Base-by-base conservation (phyloP, 2,113 vertebrate species). In the Microtus richardsoni region DNA sequence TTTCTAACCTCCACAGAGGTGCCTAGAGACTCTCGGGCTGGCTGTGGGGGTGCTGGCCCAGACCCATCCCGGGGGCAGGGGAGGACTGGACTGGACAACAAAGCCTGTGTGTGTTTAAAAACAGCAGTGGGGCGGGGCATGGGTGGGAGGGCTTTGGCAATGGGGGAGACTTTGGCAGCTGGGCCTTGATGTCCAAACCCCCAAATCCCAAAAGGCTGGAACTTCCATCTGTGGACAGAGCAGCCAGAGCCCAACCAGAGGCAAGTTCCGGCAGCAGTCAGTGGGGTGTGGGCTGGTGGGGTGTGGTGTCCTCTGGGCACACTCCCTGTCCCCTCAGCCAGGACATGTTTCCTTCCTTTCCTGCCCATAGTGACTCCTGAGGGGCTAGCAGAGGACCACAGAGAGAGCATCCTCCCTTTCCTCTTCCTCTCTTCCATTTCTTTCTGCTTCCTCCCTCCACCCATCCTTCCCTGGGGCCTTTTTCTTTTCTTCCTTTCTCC, bases 291-390 rank as follows among this genome's bases (percentile, higher is more conserved):
- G 89, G 26, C 33, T 70, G 52, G 41, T 58, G 41, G 95, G 92
- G 93, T 78, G 95, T 90, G 96, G 91, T 19, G 4, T 89, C 70
- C 79, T 89, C 91, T 95, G 92, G 96, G 90, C 88, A 78, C 64
- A 39, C 77, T 89, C 95, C 88, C 92, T 91, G 82, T 28, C 66
- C 73, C 88, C 90, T 8, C 14, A 84, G 75, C 71, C 77, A 0
- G 58, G 79, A 95, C 88, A 78, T 41, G 21, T 49, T 97, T 97
- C 97, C 97, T 98, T 97, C 97, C 97, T 97, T 92, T 96, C 88
- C 86, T 88, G 90, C 78, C 96, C 79, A 75, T 52, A 88, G 89
- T 77, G 95, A 92, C 60, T 94, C 75, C 90, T 75, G 88, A 96
- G 85, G 10, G 84, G 80, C 95, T 1, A 64, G 58, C 70, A 66